These are phyloP conservation scores for Xiphophorus couchianus DNA, from an alignment of 2,113 vertebrate species.

Conservation along the genomic window DNA sequence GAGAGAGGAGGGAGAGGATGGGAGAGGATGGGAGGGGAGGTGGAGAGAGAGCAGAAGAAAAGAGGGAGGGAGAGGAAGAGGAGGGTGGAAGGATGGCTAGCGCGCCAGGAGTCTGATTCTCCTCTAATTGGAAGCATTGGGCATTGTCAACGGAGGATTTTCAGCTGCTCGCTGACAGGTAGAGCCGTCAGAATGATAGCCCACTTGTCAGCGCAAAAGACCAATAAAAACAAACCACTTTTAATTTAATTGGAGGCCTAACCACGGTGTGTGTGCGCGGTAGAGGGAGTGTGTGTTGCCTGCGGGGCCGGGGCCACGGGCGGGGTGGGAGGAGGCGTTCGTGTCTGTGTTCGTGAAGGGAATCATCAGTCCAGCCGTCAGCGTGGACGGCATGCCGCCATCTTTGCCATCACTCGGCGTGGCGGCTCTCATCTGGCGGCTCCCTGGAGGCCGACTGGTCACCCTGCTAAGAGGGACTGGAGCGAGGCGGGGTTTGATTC, in stretches of 20 bases:
- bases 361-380: conserved; percentile 79
- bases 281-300: conserved; percentile 56
- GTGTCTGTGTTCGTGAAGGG: conserved; percentile 76
- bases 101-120: conserved; percentile 90
- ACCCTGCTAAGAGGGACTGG: conserved; percentile 42
- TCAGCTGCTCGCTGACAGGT: conserved; percentile 98
- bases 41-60: conserved; percentile 74
- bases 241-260: conserved; percentile 99
- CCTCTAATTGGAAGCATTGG: conserved; percentile 99
- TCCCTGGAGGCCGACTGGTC: conserved; percentile 48
- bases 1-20: conserved; percentile 45
- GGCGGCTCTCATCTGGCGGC: conserved; percentile 22
- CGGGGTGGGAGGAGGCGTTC: conserved; percentile 69
- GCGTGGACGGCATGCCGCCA: conserved; percentile 48
- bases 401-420: conserved; percentile 42
- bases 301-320: conserved; percentile 55
- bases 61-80: conserved; percentile 77
- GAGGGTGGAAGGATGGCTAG: conserved; percentile 89
- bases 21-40: conserved; percentile 36
- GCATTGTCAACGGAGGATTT: conserved; percentile 99
- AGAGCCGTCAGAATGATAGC: conserved; percentile 97
- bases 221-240: conserved; percentile 99
- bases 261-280: conserved; percentile 66
- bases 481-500: conserved; percentile 62
- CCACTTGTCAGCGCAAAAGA: conserved; percentile 99